Conservation (phyloP, 2,113 vertebrate genomes). For the Eleginops maclovinus region DNA sequence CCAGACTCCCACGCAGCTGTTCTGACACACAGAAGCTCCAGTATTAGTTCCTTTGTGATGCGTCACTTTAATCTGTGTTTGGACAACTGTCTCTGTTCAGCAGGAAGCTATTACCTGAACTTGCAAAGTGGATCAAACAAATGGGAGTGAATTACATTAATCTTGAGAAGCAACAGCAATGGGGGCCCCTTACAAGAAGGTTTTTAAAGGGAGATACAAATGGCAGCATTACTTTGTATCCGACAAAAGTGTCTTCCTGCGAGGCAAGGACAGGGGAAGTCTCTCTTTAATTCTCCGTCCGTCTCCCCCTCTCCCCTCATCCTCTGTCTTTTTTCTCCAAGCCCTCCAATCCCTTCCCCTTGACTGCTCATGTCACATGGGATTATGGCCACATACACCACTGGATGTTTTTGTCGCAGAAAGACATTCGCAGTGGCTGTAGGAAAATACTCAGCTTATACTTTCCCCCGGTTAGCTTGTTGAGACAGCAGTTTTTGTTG, state of each 20-base stretch:
- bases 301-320: slow-evolving; percentile 44
- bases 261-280: slow-evolving; percentile 13
- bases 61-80: slow-evolving; percentile 52
- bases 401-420: slow-evolving; percentile 70
- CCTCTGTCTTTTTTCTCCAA: slow-evolving; percentile 67
- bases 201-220: slow-evolving; percentile 50
- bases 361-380: slow-evolving; percentile 77
- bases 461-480: slow-evolving; percentile 36
- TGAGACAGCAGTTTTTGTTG: slow-evolving; percentile 54
- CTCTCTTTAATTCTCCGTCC: slow-evolving; percentile 39
- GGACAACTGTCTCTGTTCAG: slow-evolving; percentile 51
- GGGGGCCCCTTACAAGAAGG: slow-evolving; percentile 22
- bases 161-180: slow-evolving; percentile 4
- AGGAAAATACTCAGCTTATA: slow-evolving; percentile 51
- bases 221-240: slow-evolving; percentile 46
- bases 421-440: slow-evolving; percentile 56
- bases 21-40: slow-evolving; percentile 48
- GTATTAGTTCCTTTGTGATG: slow-evolving; percentile 50
- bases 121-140: slow-evolving; percentile 34
- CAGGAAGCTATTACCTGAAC: slow-evolving; percentile 10
- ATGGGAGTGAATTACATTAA: slow-evolving; percentile 18
- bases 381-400: slow-evolving; percentile 73
- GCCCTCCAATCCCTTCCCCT: slow-evolving; percentile 75
- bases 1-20: slow-evolving; percentile 59
- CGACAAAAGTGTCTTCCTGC: slow-evolving; percentile 31